Evolutionary conservation across 30 jellyfish, hydroid and myxozoan species (phyloP), one percentile per base, ranked within the genome.

Genomic region (Pelagia noctiluca): DNA sequence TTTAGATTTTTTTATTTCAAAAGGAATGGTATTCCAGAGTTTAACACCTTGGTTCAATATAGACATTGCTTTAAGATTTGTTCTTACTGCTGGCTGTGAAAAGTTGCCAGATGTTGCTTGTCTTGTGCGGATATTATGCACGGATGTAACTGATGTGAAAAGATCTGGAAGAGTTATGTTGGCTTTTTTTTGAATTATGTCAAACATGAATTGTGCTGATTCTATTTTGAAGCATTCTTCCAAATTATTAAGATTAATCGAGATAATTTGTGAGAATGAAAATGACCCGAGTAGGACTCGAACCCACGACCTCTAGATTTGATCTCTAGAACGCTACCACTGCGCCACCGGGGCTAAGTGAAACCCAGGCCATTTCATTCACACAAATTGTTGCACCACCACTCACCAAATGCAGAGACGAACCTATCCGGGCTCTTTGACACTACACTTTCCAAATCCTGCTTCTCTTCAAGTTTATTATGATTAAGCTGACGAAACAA

Each of bases 1-100:
- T 42, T 42, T 42, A 16, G 57, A 42, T 42, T 42, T 5, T 42
- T 42, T 42, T 42, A 42, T 42, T 8, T 42, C 57, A 16, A 42
- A 16, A 42, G 78, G 78, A 64, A 64, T 64, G 12, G 25, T 50
- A 64, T 64, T 64, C 78, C 78, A 64, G 4, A 64, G 23, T 31
- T 64, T 64, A 21, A 64, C 78, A 4, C 78, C 78, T 19, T 64
- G 4, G 49, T 64, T 64, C 31, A 31, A 13, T 30, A 64, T 0
- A 8, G 23, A 22, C 47, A 19, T 64, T 11, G 5, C 47, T 64
- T 64, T 64, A 16, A 21, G 31, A 31, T 64, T 64, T 24, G 48
- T 64, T 30, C 78, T 64, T 30, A 64, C 50, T 64, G 49, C 16
- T 0, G 78, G 78, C 23, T 64, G 78, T 8, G 78, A 64, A 8